Evolutionary conservation across 2,797 vertebrate species (phyloP), one percentile per base, ranked within the genome.

Genomic region (Lutjanus campechanus): DNA sequence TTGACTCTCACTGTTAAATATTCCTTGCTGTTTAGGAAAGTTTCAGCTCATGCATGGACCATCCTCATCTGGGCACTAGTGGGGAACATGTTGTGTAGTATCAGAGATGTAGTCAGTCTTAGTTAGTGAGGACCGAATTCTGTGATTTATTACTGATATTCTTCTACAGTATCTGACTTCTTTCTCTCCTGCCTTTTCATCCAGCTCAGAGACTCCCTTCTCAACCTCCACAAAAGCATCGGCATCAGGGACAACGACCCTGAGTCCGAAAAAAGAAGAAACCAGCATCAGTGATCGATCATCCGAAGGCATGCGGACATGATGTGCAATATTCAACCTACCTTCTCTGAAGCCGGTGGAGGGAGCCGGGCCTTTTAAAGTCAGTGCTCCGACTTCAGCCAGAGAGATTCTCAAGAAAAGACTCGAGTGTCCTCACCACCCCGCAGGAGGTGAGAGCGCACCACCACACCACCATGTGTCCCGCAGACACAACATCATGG

Each of bases 201-300:
- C 22, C 95, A 97, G 97, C 97, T 98, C 95, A 97, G 97, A 93
- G 95, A 97, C 76, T 97, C 97, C 0, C 93, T 98, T 71, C 91
- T 96, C 87, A 96, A 95, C 63, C 96, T 97, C 65, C 97, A 97
- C 93, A 97, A 96, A 10, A 97, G 96, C 86, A 95, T 97, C 56
- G 90, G 95, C 82, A 93, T 96, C 87, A 94, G 93, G 58, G 96
- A 97, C 92, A 94, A 95, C 86, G 88, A 87, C 7, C 91, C 96
- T 0, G 96, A 97, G 59, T 91, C 93, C 0, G 96, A 97, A 19
- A 96, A 97, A 82, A 96, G 96, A 86, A 86, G 93, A 85, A 96
- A 92, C 89, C 94, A 87, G 77, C 96, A 96, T 89, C 94, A 96
- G 77, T 97, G 85, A 96, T 88, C 44, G 20, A 73, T 47, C 47